A percentile compares a stretch with the other conserved stretches of the same genome.
Conservation (phyloP, 2,888 invertebrate genomes). For the Keiferia lycopersicella region DNA sequence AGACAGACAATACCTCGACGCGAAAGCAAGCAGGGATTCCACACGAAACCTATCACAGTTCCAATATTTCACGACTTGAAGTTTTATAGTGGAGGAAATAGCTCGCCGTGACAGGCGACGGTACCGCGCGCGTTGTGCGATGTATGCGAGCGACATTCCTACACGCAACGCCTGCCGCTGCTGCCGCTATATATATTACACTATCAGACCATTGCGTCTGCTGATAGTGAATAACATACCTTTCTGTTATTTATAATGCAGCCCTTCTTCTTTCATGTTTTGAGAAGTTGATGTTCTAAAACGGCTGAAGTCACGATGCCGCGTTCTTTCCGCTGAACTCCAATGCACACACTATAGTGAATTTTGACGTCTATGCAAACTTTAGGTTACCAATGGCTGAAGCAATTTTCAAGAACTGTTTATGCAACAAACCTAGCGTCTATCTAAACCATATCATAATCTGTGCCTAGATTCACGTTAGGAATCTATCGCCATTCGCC, state of each 20-base stretch:
- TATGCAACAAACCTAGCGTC: too few species aligned
- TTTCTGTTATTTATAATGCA: background rate
- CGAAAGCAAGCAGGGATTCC: constrained; percentile 1
- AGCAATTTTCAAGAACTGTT: too few species aligned
- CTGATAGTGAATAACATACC: constrained; percentile 16
- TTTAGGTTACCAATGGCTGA: too few species aligned
- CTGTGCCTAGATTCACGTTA: too few species aligned
- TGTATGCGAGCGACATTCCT: constrained; percentile 26
- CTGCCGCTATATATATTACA: constrained; percentile 17
- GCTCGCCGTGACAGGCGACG: constrained; percentile 23
- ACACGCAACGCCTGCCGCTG: constrained; percentile 20
- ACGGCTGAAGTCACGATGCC: too few species aligned
- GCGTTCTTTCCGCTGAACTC: too few species aligned
- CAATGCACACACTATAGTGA: too few species aligned
- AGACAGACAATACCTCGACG: constrained; percentile 2
- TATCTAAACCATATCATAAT: too few species aligned
- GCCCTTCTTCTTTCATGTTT: too few species aligned
- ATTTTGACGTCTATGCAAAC: too few species aligned
- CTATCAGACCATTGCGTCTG: constrained; percentile 12
- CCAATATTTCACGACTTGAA: constrained; percentile 17
- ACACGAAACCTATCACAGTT: background rate
- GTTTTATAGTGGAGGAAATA: constrained; percentile 24
- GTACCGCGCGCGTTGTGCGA: constrained; percentile 22
- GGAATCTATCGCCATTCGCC: too few species aligned
- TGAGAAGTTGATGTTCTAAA: too few species aligned